These are phyloP conservation scores for Muschampia plurimacula DNA, from an alignment of 2,888 invertebrate species.

Conservation along the genomic window DNA sequence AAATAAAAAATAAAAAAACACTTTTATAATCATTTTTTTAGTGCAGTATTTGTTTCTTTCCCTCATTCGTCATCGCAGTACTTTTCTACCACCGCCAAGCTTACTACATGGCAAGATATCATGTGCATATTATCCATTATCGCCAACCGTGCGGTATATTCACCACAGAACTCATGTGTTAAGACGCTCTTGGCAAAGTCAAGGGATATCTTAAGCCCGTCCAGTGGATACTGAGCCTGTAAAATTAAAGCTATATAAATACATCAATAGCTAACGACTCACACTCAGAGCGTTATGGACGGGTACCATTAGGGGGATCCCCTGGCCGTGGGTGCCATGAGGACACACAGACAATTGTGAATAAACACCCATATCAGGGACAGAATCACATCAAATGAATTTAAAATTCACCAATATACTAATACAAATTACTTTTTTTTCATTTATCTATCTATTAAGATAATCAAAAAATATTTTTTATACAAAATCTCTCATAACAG, in stretches of 20 bases:
- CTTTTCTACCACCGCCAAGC: slow-evolving; percentile 48
- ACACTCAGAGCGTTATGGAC: too few species aligned
- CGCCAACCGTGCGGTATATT: slow-evolving; percentile 50
- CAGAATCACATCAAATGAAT: too few species aligned
- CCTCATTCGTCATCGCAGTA: slow-evolving; percentile 22
- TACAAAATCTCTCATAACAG: too few species aligned
- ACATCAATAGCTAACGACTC: neutral
- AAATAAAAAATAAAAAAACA: too few species aligned
- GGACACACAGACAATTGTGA: too few species aligned
- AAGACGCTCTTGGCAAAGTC: slow-evolving; percentile 55
- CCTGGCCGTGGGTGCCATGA: too few species aligned
- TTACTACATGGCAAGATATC: slow-evolving; percentile 54
- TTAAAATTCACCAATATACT: too few species aligned
- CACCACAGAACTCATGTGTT: slow-evolving; percentile 60
- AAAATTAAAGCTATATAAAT: slow-evolving; percentile 40
- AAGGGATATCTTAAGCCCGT: slow-evolving; percentile 54
- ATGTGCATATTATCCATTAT: slow-evolving; percentile 42
- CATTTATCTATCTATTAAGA: too few species aligned
- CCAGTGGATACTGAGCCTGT: slow-evolving; percentile 55
- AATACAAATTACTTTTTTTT: too few species aligned
- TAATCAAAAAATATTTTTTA: too few species aligned
- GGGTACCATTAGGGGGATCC: too few species aligned
- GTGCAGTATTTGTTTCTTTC: neutral
- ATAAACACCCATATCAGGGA: too few species aligned
- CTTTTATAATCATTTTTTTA: neutral